phyloP scores from a whole-genome alignment of 2,888 invertebrate genomes.

The Melanostoma mellinum region DNA sequence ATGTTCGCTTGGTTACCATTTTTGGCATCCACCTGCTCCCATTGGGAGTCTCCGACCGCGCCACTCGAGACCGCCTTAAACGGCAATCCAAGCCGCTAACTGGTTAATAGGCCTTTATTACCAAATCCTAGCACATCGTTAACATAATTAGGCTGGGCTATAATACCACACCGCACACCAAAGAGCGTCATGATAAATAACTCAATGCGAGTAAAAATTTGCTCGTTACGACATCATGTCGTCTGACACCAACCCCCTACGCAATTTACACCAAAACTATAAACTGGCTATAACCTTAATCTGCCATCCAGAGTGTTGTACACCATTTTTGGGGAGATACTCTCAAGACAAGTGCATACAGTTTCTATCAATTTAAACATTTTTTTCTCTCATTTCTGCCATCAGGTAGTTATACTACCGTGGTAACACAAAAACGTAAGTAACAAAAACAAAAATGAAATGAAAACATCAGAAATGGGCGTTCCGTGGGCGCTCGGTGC shows the following conservation, averaged over 20 bases:
- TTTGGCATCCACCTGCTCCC: slow-evolving; percentile 59
- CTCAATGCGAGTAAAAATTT: slow-evolving; percentile 24
- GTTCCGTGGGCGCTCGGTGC: slow-evolving; percentile 63
- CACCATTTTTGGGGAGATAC: slow-evolving; percentile 46
- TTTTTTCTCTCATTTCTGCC: slow-evolving; percentile 9
- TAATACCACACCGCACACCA: slow-evolving; percentile 16
- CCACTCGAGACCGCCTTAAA: slow-evolving; percentile 44
- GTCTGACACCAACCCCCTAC: slow-evolving; percentile 67
- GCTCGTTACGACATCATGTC: slow-evolving; percentile 62
- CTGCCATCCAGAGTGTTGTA: slow-evolving; percentile 21
- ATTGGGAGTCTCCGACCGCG: slow-evolving; percentile 43
- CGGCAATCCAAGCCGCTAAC: slow-evolving; percentile 56
- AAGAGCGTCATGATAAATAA: slow-evolving; percentile 24
- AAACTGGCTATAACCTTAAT: slow-evolving; percentile 40
- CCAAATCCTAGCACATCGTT: slow-evolving; percentile 72
- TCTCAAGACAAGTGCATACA: slow-evolving; percentile 41
- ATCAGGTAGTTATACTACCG: not conserved
- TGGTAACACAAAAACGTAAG: not conserved
- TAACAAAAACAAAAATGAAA: not conserved
- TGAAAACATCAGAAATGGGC: slow-evolving; percentile 40
- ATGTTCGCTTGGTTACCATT: slow-evolving; percentile 34
- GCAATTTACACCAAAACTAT: slow-evolving; percentile 45
- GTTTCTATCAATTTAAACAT: slow-evolving; percentile 33
- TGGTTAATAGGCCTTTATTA: slow-evolving; percentile 69
- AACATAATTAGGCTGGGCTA: slow-evolving; percentile 62